Base-by-base conservation (phyloP, 1,140 invertebrate genomes). In the Drosophila ironensis region DNA sequence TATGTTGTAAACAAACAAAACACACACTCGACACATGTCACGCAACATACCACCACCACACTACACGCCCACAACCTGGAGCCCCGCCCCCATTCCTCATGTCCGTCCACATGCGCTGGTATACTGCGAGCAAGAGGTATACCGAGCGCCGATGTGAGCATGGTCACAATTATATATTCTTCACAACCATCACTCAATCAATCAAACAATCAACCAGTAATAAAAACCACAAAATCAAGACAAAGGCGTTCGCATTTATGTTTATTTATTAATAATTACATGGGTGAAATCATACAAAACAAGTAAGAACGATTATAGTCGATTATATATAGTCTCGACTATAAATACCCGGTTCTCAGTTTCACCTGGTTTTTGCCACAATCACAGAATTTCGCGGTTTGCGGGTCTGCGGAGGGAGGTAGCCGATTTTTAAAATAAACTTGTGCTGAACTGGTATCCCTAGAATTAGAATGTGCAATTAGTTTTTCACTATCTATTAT, bases 251-350 rank as follows among this genome's bases (percentile, higher is more conserved):
- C 12, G 9, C n/a, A 30, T 42, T 42, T 22, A 41, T 27, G 28
- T 68, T 68, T 68, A 66, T 66, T 66, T 28, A 35, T 68, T 68
- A 68, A 46, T 68, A 68, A 68, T 68, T 68, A 68, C 64, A 68
- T 27, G 41, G 63, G 50, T 68, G 33, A 37, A 61, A 59, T 48
- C 16, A 25, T 20, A n/a, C 22, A 6, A 6, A 61, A 50, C 28
- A 11, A 46, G 20, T 2, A 53, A 37, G 63, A 66, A 66, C 47
- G 27, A 14, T 22, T 22, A n/a, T n/a, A n/a, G n/a, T n/a, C n/a
- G n/a, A n/a, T n/a, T n/a, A n/a, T n/a, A n/a, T n/a, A n/a, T n/a
- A n/a, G n/a, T n/a, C n/a, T n/a, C n/a, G n/a, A n/a, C n/a, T n/a
- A n/a, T n/a, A n/a, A n/a, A n/a, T n/a, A n/a, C n/a, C n/a, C n/a